phyloP scores from a whole-genome alignment of 2,888 invertebrate genomes.

The Chironomus tentans region DNA sequence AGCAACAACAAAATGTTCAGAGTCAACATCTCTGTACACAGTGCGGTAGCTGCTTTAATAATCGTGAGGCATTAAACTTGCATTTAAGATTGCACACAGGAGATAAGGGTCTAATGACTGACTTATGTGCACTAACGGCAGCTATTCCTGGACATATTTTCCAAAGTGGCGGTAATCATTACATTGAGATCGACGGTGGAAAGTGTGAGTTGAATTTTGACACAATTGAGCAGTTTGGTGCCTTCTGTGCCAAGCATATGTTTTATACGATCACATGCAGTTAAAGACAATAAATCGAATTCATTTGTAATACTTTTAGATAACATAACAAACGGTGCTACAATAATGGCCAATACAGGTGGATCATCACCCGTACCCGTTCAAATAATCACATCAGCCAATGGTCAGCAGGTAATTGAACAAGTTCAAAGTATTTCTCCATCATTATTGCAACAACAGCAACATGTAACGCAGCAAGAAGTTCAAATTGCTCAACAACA shows the following conservation, averaged over 20 bases:
- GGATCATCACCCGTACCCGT: conserved; percentile 40
- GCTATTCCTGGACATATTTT: conserved; percentile 61
- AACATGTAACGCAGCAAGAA: not conserved
- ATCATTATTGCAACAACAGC: conserved; percentile 34
- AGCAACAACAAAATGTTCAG: conserved; percentile 1
- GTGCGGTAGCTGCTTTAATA: conserved; percentile 55
- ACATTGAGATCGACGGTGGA: conserved; percentile 23
- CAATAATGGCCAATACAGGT: conserved; percentile 15
- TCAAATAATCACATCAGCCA: conserved; percentile 42
- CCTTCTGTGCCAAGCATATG: not conserved
- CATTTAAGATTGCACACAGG: conserved; percentile 73
- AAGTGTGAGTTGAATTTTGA: conserved; percentile 15
- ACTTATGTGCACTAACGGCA: conserved; percentile 70
- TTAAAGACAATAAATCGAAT: too few species aligned
- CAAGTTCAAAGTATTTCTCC: conserved; percentile 24
- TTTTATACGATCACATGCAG: not conserved
- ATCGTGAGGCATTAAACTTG: conserved; percentile 65
- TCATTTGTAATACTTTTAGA: conserved; percentile 32
- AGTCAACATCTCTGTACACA: conserved; percentile 38
- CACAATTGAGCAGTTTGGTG: too few species aligned
- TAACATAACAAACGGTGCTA: conserved; percentile 20
- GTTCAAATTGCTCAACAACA: conserved; percentile 16
- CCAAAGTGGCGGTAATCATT: conserved; percentile 15
- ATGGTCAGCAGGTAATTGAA: conserved; percentile 40
- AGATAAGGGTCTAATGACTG: conserved; percentile 69